Conservation (phyloP, 2,113 vertebrate species). For the Rhinichthys klamathensis region DNA sequence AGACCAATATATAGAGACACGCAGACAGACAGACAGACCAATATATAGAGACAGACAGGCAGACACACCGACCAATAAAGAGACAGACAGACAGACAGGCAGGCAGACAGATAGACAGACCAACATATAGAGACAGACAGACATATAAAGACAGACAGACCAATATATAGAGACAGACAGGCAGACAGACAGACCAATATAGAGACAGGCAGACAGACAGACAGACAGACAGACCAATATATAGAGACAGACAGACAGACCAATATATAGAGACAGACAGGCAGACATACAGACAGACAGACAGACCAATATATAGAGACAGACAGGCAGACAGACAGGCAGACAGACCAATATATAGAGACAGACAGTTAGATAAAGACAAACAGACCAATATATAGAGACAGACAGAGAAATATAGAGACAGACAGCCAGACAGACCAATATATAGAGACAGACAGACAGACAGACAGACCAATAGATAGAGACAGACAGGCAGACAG, state of each 20-base stretch:
- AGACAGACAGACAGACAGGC: neutral
- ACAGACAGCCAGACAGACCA: neutral
- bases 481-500: neutral
- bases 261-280: too few relatives aligned
- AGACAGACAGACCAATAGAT: neutral
- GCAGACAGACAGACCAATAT: too few relatives aligned
- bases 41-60: neutral
- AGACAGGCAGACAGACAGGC: neutral
- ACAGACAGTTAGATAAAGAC: neutral
- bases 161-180: neutral
- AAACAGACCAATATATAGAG: neutral
- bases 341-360: neutral
- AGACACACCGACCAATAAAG: neutral
- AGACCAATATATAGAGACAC: neutral
- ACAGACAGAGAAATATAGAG: neutral
- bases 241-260: neutral
- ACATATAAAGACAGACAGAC: fast-evolving
- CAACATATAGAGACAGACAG: neutral
- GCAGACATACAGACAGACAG: too few relatives aligned
- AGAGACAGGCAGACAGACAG: neutral
- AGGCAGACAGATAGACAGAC: too few relatives aligned
- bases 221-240: too few relatives aligned
- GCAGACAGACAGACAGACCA: neutral
- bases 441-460: neutral
- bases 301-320: neutral